These are phyloP conservation scores for Tupaia tana DNA, from an alignment of 2,113 vertebrate genomes.

Conservation along the genomic window DNA sequence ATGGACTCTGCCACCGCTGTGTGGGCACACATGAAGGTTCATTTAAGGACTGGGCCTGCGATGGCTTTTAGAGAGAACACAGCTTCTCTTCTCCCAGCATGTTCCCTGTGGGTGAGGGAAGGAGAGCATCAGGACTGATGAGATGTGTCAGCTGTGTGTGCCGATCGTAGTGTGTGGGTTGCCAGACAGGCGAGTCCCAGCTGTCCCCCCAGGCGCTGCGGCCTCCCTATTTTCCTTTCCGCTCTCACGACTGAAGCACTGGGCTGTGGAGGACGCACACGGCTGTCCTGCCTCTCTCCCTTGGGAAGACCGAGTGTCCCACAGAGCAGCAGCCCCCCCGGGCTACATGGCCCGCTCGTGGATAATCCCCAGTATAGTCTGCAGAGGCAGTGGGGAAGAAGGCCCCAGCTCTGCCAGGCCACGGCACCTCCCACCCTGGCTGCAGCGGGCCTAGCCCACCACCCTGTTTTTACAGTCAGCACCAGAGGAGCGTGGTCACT, in stretches of 20 bases:
- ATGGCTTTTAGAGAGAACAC: neutral
- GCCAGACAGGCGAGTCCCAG: neutral
- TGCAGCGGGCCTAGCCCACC: neutral
- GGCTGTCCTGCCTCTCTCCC: neutral
- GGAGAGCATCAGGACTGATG: fast-evolving
- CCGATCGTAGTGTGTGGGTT: fast-evolving
- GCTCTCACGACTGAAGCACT: neutral
- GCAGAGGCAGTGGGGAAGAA: neutral
- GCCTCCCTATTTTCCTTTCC: neutral
- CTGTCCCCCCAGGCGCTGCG: neutral
- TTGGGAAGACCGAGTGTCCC: neutral
- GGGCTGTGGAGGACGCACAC: neutral
- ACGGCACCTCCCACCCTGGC: neutral
- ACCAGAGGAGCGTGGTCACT: neutral
- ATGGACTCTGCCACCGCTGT: neutral
- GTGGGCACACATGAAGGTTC: fast-evolving
- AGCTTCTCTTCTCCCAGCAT: neutral
- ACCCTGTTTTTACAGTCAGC: neutral
- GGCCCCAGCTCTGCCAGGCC: too few relatives aligned
- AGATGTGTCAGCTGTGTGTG: neutral
- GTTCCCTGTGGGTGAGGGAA: neutral
- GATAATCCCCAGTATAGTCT: too few relatives aligned
- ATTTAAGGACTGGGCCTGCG: neutral
- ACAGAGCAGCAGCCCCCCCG: too few relatives aligned
- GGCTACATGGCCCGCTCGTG: neutral